Base-by-base conservation (phyloP, 2,888 invertebrate genomes). In the Temnothorax unifasciatus region DNA sequence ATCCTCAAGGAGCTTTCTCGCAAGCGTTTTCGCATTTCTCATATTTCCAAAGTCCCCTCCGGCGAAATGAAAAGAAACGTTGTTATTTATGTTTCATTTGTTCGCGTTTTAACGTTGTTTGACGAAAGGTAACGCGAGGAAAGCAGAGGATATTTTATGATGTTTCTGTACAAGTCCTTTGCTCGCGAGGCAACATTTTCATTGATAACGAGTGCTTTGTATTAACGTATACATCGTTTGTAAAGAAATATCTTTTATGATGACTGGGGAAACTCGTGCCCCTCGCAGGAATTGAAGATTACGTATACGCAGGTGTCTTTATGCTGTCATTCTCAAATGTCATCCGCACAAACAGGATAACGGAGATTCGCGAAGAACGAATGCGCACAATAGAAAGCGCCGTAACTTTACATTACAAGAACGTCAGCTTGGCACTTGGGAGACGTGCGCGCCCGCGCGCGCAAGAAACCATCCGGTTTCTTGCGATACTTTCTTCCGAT, bases 401-500 rank as follows among this genome's bases (percentile, higher is more conserved):
- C 77, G 47, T 71, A 79, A 79, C 64, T 71, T 59, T 21, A 5
- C 18, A n/a, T 38, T 34, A 8, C 47, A 57, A 73, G 18, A 73
- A 73, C 59, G 71, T 21, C 71, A 44, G 59, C n/a, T n/a, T 38
- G 71, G 47, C 57, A 9, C 59, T 34, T 13, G 59, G 50, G 18
- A 15, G 13, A 15, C 15, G 47, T 15, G 15, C 11, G 13, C 44
- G 11, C 18, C 47, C 34, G 25, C 34, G 8, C 21, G 13, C 18
- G 47, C 25, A 81, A 73, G 38, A 73, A 73, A 47, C 73, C 21
- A n/a, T 50, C 47, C 34, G 34, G 29, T 11, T 73, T 73, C 79
- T 73, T 59, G 73, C 79, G 73, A 73, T 38, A 59, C 73, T 71
- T 61, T 71, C 79, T 79, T 73, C 73, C 71, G 79, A 59, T 71